Evolutionary conservation across 2,888 invertebrate genomes (phyloP), one percentile per base, ranked within the genome.

Genomic region (Neoascia interrupta): DNA sequence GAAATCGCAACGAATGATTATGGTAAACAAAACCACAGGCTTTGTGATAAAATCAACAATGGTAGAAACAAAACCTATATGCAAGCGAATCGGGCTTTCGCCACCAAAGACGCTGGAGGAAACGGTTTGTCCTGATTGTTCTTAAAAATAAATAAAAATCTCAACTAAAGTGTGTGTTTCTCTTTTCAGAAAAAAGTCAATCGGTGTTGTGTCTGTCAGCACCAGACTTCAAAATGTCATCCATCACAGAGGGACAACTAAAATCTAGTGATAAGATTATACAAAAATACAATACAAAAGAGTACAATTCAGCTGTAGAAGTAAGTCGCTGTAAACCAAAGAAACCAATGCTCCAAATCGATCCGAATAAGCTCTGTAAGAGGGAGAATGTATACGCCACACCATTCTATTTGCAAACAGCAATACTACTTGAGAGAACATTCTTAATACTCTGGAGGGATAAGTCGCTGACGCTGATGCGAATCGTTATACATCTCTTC

Each of bases 1-100:
- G 96, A 96, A 90, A 92, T 96, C 53, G 93, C 95, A 1, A 92
- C 92, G 74, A 94, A 95, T 43, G 96, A 95, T 84, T 93, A 95
- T 85, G 96, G 95, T 81, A 89, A 88, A 54, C 88, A 90, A 81
- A 87, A 89, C 37, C 87, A 90, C 28, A 89, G 87, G 60, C 87
- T 95, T 66, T 90, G 92, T 19, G 88, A 90, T 15, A 91, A 92
- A 81, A 91, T 93, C 45, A 89, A 92, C 80, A 93, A 93, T 88
- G 94, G 94, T 6, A 88, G 89, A 64, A 91, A 89, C 83, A 87
- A 89, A 36, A 87, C 89, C 10, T 94, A 92, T 91, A 88, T 91
- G 60, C 89, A 89, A 81, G 84, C 82, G 10, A 87, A 87, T 81
- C 83, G 87, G n/a, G 86, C 86, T n/a, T n/a, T n/a, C n/a, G n/a